phyloP scores from a whole-genome alignment of 2,797 vertebrate species.

The Lemur catta region DNA sequence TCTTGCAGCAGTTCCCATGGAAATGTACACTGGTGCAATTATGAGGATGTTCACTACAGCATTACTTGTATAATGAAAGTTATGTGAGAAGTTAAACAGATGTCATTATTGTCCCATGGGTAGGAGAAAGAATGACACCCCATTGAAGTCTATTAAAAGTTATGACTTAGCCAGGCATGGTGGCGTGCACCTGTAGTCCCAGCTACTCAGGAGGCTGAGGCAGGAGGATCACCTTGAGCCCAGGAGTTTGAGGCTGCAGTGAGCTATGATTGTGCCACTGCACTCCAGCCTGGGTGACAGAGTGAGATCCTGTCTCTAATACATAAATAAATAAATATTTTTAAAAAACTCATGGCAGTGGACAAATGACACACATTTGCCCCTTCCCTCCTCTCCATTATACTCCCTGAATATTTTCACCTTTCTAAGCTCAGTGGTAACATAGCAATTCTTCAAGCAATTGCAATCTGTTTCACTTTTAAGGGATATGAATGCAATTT shows the following conservation, averaged over 20 bases:
- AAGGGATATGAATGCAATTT: neutral
- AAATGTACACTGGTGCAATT: neutral
- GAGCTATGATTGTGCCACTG: neutral
- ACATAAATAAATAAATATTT: neutral
- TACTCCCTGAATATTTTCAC: neutral
- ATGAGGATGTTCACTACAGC: rapidly evolving
- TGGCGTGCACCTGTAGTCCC: too few relatives aligned
- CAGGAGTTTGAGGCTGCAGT: neutral
- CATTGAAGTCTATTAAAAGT: neutral
- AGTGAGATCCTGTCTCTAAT: neutral
- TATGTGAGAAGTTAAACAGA: neutral
- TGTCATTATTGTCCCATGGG: neutral
- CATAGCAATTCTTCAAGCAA: neutral
- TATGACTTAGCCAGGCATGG: neutral
- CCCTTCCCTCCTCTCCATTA: neutral
- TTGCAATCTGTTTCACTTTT: neutral
- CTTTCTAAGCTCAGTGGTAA: neutral
- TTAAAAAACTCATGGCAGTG: neutral
- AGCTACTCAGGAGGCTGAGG: neutral
- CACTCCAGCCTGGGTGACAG: neutral
- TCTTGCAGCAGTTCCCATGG: neutral
- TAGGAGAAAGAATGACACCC: neutral
- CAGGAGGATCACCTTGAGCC: neutral
- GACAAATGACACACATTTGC: neutral
- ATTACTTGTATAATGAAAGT: neutral